Evolutionary conservation across 2,113 vertebrate genomes (phyloP).

Genomic region (Seriola aureovittata): DNA sequence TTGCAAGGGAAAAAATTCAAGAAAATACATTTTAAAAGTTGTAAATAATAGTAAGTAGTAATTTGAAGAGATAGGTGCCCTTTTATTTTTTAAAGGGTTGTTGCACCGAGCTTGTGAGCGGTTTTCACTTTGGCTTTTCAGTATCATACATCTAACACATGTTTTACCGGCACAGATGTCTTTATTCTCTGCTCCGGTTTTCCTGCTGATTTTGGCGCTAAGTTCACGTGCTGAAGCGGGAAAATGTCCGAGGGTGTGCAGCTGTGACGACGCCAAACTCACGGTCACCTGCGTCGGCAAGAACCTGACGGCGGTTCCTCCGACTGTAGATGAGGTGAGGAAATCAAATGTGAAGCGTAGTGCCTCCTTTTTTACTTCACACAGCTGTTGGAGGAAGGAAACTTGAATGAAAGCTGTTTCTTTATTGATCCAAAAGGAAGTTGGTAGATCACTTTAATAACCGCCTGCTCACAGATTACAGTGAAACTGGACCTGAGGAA

Average conservation of each 20-base stretch:
- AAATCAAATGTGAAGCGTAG: neutral
- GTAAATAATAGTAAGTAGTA: neutral
- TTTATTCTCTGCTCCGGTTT: neutral
- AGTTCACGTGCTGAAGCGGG: neutral
- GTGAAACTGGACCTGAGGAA: slow-evolving; percentile 89
- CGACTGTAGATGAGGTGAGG: slow-evolving; percentile 88
- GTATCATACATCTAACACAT: neutral
- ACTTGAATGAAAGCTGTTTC: neutral
- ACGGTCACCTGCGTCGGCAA: slow-evolving; percentile 86
- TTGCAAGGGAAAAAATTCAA: too few relatives aligned
- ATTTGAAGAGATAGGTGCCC: neutral
- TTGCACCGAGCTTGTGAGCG: neutral
- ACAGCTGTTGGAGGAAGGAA: neutral
- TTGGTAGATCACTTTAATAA: neutral
- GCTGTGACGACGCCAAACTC: slow-evolving; percentile 87
- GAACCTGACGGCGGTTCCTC: slow-evolving; percentile 87
- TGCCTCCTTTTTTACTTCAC: neutral
- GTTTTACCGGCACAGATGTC: slow-evolving; percentile 59
- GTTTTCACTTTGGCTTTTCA: neutral
- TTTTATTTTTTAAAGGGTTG: neutral
- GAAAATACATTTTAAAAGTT: too few relatives aligned
- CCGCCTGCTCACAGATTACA: slow-evolving; percentile 83
- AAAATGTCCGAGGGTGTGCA: slow-evolving; percentile 87
- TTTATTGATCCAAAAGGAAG: neutral
- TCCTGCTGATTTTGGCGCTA: slow-evolving; percentile 31